Evolutionary conservation across 2,888 invertebrate genomes (phyloP).

Genomic region (Ditylenchus weischeri): DNA sequence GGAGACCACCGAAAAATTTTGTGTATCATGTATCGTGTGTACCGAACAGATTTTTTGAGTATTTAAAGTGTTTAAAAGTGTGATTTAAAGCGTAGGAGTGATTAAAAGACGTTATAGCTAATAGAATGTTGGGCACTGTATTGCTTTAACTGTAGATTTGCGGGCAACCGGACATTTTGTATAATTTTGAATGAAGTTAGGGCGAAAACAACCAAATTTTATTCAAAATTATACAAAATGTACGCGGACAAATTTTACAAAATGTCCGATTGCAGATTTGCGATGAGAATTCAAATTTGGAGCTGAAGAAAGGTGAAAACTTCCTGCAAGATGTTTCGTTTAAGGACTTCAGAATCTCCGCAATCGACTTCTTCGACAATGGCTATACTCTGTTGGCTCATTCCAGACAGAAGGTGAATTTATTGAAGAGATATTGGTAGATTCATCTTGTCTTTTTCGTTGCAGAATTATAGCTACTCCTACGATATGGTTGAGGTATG

Average conservation of each 20-base stretch:
- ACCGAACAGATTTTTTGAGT: no score
- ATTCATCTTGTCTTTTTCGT: conserved; percentile 18
- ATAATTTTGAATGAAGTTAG: no score
- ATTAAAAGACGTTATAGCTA: not conserved
- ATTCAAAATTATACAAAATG: no score
- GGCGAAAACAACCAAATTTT: no score
- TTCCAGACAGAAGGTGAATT: conserved; percentile 16
- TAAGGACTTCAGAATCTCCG: conserved; percentile 23
- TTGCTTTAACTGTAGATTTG: conserved; percentile 1
- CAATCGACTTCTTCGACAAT: conserved; percentile 28
- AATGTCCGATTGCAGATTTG: conserved; percentile 4
- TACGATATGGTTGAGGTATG: conserved; percentile 24
- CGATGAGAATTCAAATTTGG: conserved; percentile 16
- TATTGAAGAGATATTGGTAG: not conserved
- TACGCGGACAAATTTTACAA: no score
- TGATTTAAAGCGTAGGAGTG: no score
- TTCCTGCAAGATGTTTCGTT: conserved; percentile 37
- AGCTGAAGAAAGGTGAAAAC: conserved; percentile 20
- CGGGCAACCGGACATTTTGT: no score
- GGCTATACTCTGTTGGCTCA: conserved; percentile 28
- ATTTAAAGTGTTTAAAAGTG: no score
- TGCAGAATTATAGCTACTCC: conserved; percentile 25
- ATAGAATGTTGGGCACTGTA: not conserved
- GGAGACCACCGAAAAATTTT: no score
- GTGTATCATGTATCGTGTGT: no score